Evolutionary conservation across 1,140 invertebrate species (phyloP).

Genomic region (Maconellicoccus hirsutus): DNA sequence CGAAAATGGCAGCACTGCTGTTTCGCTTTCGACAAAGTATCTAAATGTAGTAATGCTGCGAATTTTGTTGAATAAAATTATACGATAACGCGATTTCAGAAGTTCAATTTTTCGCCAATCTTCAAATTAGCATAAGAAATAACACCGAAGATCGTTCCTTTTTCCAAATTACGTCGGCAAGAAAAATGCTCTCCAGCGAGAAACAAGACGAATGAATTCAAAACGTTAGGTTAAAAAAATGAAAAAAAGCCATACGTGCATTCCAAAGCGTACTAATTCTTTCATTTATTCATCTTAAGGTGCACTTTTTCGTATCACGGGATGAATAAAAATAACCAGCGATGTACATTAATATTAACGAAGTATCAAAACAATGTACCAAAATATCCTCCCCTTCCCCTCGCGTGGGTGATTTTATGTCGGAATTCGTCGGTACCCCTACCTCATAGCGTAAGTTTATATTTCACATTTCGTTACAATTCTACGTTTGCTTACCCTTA

Average conservation of each 20-base stretch:
- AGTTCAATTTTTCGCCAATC: too few relatives aligned
- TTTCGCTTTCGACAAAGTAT: too few relatives aligned
- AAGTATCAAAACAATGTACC: neutral
- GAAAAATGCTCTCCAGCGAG: too few relatives aligned
- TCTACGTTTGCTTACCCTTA: neutral
- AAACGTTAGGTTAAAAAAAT: neutral
- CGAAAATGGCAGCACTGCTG: too few relatives aligned
- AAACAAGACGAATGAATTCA: too few relatives aligned
- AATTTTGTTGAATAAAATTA: too few relatives aligned
- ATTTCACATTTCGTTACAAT: too few relatives aligned
- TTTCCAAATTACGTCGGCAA: too few relatives aligned
- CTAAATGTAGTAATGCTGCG: too few relatives aligned
- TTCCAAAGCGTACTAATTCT: neutral
- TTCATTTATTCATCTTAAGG: slow-evolving; percentile 9
- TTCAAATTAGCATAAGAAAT: too few relatives aligned
- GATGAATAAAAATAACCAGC: neutral
- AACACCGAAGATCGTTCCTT: too few relatives aligned
- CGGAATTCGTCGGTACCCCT: neutral
- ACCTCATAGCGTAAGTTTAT: neutral
- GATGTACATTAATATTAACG: slow-evolving; percentile 1
- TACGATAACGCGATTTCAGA: too few relatives aligned
- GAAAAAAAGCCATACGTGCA: neutral
- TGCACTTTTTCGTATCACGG: neutral
- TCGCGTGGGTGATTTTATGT: neutral
- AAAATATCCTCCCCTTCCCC: neutral